A percentile compares a stretch with the other conserved stretches of the same genome.
These are phyloP conservation scores for Acanthurus leucopareius DNA, from an alignment of 2,797 vertebrate genomes.

Conservation along the genomic window DNA sequence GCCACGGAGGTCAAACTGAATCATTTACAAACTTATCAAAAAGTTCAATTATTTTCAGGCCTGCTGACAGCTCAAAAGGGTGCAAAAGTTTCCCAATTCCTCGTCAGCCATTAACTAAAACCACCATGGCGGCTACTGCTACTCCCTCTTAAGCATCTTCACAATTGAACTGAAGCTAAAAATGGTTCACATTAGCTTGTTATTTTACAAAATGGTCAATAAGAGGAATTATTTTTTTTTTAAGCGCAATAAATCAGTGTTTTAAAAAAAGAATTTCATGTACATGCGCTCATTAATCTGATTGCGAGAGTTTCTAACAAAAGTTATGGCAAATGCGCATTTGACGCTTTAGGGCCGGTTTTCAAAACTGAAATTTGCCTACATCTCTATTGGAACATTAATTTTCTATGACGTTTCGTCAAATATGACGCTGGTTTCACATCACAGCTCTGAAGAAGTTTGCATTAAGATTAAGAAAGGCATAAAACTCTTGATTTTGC, in stretches of 20 bases:
- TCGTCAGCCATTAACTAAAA: constrained; percentile 83
- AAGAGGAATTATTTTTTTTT: no score
- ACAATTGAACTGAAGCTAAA: constrained; percentile 20
- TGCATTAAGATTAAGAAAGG: background rate
- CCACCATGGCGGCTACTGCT: constrained; percentile 39
- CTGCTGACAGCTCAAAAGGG: constrained; percentile 90
- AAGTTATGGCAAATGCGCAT: no score
- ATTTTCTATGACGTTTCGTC: background rate
- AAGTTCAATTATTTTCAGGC: constrained; percentile 94
- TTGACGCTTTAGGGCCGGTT: background rate
- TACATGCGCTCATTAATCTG: background rate
- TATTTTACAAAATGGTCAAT: background rate
- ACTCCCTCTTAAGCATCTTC: background rate
- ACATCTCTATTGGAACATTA: background rate
- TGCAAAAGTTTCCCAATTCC: constrained; percentile 91
- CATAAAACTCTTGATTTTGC: background rate
- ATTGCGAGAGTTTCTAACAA: background rate
- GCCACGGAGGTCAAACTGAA: constrained; percentile 91
- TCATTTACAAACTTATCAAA: constrained; percentile 95
- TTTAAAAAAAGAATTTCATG: background rate
- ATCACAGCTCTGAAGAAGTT: background rate
- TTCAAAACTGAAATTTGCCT: background rate
- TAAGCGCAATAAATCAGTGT: background rate
- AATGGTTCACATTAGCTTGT: background rate
- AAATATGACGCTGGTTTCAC: background rate